Conservation (phyloP, 2,113 vertebrate genomes). For the Callipepla californica region DNA sequence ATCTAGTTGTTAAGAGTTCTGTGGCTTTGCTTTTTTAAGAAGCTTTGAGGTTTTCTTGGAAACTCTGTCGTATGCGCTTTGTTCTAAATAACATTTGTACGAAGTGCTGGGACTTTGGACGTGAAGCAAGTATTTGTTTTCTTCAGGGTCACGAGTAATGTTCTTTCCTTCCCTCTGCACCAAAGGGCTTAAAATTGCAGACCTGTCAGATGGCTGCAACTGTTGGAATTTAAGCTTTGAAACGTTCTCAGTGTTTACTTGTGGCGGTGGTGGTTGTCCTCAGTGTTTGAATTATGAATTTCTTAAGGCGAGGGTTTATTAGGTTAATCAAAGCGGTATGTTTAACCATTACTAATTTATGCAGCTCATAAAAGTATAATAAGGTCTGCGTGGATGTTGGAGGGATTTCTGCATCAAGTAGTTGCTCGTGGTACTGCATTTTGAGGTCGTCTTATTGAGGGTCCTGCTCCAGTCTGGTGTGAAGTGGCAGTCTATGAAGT, state of each 20-base stretch:
- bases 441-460: neutral
- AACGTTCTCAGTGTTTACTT: neutral
- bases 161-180: conserved; percentile 28
- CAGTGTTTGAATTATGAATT: conserved; percentile 8
- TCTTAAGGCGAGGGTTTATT: conserved; percentile 21
- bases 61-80: neutral
- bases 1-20: neutral
- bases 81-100: neutral
- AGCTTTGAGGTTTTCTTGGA: conserved; percentile 45
- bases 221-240: conserved; percentile 12
- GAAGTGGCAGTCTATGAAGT: neutral
- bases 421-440: neutral
- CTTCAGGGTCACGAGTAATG: conserved; percentile 21
- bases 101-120: conserved; percentile 45
- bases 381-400: neutral
- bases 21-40: neutral
- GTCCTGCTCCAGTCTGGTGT: neutral
- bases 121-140: conserved; percentile 64
- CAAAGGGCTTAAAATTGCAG: conserved; percentile 15
- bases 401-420: neutral
- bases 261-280: conserved; percentile 49
- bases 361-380: conserved; percentile 45
- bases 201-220: conserved; percentile 14
- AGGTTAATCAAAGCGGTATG: conserved; percentile 22
- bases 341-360: conserved; percentile 47